Conservation (phyloP, 2,113 vertebrate species). For the Gasterosteus nipponicus region DNA sequence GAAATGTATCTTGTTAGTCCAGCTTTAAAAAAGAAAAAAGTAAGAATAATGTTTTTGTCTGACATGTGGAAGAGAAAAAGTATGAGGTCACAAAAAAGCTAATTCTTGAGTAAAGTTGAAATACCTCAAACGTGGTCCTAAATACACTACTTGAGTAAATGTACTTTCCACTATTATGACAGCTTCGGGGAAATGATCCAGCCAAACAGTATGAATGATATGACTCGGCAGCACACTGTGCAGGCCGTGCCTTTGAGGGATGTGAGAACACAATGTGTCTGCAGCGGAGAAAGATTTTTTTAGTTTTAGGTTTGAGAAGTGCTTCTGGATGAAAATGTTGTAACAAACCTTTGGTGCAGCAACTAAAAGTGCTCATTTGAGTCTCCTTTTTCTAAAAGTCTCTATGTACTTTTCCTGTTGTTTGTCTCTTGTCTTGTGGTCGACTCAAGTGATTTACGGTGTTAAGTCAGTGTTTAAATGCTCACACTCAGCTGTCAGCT, state of each 20-base stretch:
- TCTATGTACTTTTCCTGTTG: neutral
- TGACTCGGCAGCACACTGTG: neutral
- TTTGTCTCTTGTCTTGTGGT: constrained; percentile 1
- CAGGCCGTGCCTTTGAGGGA: neutral
- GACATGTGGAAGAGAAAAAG: neutral
- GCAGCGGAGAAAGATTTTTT: neutral
- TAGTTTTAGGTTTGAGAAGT: neutral
- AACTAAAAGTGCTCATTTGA: neutral
- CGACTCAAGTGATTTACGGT: constrained; percentile 11
- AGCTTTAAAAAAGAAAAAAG: neutral
- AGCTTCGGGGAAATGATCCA: neutral
- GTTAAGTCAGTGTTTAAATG: neutral
- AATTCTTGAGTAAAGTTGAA: neutral
- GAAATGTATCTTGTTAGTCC: neutral
- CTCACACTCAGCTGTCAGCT: neutral
- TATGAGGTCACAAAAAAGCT: neutral
- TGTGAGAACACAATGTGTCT: neutral
- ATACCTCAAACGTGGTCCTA: neutral
- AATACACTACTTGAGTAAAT: neutral
- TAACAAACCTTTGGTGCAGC: neutral
- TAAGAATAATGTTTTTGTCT: neutral
- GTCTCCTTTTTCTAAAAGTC: neutral
- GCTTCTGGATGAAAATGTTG: neutral
- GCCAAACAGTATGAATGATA: constrained; percentile 12
- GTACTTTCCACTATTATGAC: neutral